These are phyloP conservation scores for Scylla paramamosain DNA, from an alignment of 1,140 invertebrate species.

Conservation along the genomic window DNA sequence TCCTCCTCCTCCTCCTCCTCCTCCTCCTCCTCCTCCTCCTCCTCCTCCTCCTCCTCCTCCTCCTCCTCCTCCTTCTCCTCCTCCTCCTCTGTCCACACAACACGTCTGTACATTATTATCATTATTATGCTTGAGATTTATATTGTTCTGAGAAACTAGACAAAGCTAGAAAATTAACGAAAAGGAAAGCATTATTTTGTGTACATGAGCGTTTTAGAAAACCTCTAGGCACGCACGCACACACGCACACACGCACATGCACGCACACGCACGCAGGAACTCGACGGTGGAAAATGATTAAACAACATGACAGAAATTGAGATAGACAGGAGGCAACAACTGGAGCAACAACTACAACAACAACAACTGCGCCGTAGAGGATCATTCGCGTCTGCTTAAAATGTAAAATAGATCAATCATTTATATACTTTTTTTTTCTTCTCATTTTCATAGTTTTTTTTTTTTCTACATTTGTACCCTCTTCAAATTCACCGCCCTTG, in stretches of 20 bases:
- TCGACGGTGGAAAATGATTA: neutral
- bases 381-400: neutral
- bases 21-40: too few relatives aligned
- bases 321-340: neutral
- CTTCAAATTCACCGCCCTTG: too few relatives aligned
- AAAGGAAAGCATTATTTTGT: neutral
- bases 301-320: neutral
- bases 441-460: too few relatives aligned
- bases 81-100: neutral
- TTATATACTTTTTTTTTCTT: neutral
- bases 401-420: neutral
- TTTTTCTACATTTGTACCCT: neutral
- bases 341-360: neutral
- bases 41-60: neutral
- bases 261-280: neutral
- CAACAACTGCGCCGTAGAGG: neutral
- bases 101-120: neutral
- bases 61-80: neutral
- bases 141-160: neutral
- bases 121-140: too few relatives aligned
- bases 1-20: too few relatives aligned
- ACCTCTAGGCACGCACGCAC: neutral
- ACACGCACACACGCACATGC: neutral
- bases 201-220: neutral
- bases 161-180: constrained; percentile 5